A percentile compares a stretch with the other conserved stretches of the same genome.
These are phyloP conservation scores for Campylomormyrus numenius DNA, from an alignment of 2,113 vertebrate species.

Conservation along the genomic window DNA sequence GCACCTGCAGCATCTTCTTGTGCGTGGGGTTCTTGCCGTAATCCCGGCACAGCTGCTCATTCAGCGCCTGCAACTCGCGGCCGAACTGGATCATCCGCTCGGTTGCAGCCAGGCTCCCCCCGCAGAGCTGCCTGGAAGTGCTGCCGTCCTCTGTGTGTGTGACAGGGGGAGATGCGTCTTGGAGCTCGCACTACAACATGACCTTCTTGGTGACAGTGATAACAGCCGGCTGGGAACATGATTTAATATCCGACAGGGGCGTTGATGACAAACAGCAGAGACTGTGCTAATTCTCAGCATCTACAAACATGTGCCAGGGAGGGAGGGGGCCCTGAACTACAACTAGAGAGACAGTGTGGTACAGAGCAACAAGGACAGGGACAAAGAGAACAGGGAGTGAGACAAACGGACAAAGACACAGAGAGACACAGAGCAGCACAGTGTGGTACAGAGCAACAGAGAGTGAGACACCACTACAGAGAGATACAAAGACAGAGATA, in stretches of 20 bases:
- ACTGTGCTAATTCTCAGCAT: background rate
- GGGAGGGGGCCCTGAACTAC: background rate
- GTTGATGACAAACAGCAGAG: background rate
- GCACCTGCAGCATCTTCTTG: conserved; percentile 81
- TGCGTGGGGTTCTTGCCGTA: conserved; percentile 87
- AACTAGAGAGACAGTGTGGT: background rate
- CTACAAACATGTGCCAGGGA: background rate
- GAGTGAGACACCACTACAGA: background rate
- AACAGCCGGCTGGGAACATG: background rate
- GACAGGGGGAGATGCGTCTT: conserved; percentile 17
- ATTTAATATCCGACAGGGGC: background rate
- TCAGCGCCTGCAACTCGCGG: conserved; percentile 86
- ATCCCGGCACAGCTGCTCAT: conserved; percentile 84
- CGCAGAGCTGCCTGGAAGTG: conserved; percentile 81
- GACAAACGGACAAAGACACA: background rate
- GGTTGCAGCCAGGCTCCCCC: conserved; percentile 89
- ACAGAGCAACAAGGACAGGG: background rate
- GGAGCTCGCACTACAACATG: background rate
- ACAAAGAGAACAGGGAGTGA: background rate
- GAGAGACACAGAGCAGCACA: background rate
- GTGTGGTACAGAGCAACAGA: background rate
- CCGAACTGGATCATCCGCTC: conserved; percentile 98
- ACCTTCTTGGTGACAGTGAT: background rate
- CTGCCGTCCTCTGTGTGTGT: conserved; percentile 68
- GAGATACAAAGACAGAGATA: background rate